phyloP scores from a whole-genome alignment of 2,113 vertebrate species.

The Alaudala cheleensis region DNA sequence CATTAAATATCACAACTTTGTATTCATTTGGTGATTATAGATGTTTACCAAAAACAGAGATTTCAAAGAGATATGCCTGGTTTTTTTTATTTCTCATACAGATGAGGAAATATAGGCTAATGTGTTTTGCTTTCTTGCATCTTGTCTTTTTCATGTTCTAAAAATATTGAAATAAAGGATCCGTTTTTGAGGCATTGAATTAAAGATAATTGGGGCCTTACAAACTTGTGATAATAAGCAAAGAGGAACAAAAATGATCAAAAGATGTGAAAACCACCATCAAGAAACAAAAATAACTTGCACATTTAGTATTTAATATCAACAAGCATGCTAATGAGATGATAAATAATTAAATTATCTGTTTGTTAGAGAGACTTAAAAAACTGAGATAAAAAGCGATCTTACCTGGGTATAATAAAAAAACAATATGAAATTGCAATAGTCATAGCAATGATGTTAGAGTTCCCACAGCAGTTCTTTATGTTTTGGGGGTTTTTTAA shows the following conservation, averaged over 20 bases:
- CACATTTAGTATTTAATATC: not conserved
- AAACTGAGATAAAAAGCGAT: not conserved
- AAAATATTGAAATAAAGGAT: constrained; percentile 16
- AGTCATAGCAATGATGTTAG: not conserved
- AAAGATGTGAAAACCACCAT: constrained; percentile 10
- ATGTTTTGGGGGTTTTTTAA: not conserved
- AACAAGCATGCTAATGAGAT: constrained; percentile 8
- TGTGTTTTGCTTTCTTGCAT: not conserved
- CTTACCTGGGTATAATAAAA: not conserved
- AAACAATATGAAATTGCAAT: not conserved
- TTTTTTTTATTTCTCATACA: not conserved
- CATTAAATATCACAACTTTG: not conserved
- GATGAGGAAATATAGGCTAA: not conserved
- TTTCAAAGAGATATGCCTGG: not conserved
- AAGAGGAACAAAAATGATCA: constrained; percentile 29
- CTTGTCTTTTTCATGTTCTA: not conserved
- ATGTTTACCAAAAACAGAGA: not conserved
- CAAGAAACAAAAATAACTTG: not conserved
- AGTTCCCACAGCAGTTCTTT: not conserved
- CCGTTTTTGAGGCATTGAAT: not conserved
- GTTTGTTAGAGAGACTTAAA: not conserved
- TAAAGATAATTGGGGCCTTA: constrained; percentile 46
- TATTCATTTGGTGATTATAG: not conserved
- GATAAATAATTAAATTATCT: constrained; percentile 57
- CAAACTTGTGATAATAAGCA: not conserved